Evolutionary conservation across 2,888 invertebrate genomes (phyloP).

Genomic region (Terebella lapidaria): DNA sequence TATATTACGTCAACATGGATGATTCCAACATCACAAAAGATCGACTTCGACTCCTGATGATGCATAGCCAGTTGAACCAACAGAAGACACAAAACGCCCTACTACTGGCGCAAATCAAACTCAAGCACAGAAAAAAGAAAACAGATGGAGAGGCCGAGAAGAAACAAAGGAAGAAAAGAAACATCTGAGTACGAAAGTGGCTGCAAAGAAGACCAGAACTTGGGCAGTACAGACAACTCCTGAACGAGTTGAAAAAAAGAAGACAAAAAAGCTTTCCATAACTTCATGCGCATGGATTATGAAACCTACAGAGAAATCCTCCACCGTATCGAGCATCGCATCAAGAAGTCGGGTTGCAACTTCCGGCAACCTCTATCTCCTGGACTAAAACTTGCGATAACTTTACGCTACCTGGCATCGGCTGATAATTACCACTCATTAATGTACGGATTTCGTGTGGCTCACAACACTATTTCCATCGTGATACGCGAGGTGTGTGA

Average conservation of each 20-base stretch:
- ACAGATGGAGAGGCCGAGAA: neutral
- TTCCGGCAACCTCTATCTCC: slow-evolving; percentile 5
- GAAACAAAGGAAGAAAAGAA: neutral
- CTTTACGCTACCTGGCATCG: slow-evolving; percentile 14
- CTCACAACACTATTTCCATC: slow-evolving; percentile 12
- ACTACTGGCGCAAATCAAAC: too few species aligned
- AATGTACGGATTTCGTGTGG: slow-evolving; percentile 13
- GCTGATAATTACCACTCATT: slow-evolving; percentile 12
- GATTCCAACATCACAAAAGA: too few species aligned
- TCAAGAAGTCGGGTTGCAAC: slow-evolving; percentile 1
- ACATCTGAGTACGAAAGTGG: slow-evolving; percentile 7
- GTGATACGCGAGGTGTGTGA: slow-evolving; percentile 9
- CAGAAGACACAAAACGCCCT: too few species aligned
- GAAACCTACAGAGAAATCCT: slow-evolving; percentile 7
- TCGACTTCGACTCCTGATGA: too few species aligned
- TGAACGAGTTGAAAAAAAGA: slow-evolving; percentile 8
- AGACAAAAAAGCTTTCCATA: slow-evolving; percentile 1
- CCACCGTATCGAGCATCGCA: neutral
- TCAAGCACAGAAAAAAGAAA: slow-evolving; percentile 3
- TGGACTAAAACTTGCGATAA: slow-evolving; percentile 15
- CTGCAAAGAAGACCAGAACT: slow-evolving; percentile 4
- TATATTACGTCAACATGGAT: too few species aligned
- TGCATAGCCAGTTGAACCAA: too few species aligned
- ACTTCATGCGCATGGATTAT: slow-evolving; percentile 8
- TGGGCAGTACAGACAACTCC: slow-evolving; percentile 4